Conservation (phyloP, 1,140 invertebrate genomes). For the Drosophila sucinea region DNA sequence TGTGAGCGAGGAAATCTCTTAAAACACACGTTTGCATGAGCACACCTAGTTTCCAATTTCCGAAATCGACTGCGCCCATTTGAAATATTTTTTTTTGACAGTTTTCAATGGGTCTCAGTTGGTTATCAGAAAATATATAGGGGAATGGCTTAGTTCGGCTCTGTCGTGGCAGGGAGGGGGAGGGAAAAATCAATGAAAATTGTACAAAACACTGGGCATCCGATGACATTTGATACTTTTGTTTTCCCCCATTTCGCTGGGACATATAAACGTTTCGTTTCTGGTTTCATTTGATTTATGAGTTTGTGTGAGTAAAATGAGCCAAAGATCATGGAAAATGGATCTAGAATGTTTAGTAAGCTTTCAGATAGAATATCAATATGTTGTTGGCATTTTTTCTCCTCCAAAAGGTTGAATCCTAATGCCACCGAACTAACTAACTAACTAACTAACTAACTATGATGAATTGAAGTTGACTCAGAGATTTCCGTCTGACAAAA, state of each 20-base stretch:
- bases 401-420: conserved; percentile 1
- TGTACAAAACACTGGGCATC: conserved; percentile 3
- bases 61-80: conserved; percentile 45
- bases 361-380: not conserved
- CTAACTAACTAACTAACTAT: conserved; percentile 19
- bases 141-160: not conserved
- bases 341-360: conserved; percentile 1
- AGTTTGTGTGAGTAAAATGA: not conserved
- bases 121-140: conserved; percentile 1
- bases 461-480: conserved; percentile 73
- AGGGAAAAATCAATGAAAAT: not conserved
- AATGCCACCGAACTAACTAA: conserved; percentile 6
- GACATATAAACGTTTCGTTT: not conserved
- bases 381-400: not conserved
- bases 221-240: conserved; percentile 9
- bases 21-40: conserved; percentile 12
- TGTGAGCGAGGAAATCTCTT: conserved; percentile 7
- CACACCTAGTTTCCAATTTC: conserved; percentile 60
- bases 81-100: conserved; percentile 41
- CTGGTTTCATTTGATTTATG: conserved; percentile 12
- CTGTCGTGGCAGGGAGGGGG: not conserved
- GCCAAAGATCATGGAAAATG: not conserved
- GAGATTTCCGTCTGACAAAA: conserved; percentile 66
- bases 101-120: conserved; percentile 48
- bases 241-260: not conserved